Base-by-base conservation (phyloP, 2,113 vertebrate species). In the Oreotrochilus melanogaster region DNA sequence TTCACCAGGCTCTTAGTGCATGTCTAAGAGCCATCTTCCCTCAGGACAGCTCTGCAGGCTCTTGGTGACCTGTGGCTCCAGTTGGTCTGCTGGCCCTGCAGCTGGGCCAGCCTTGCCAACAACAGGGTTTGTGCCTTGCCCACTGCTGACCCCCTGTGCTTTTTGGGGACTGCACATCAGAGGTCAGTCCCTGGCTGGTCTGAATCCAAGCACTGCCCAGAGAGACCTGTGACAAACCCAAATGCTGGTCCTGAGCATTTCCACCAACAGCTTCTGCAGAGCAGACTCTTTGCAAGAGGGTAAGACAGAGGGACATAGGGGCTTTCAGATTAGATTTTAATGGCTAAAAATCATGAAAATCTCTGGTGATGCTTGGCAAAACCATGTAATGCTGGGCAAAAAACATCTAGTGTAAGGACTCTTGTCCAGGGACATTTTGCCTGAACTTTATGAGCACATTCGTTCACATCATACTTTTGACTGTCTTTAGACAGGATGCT, bases 111-210 rank as follows among this genome's bases (percentile, higher is more conserved):
- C 27, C 61, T 23, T 27, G 25, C 27, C 1, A 1, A 37, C 47
- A 56, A 45, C 7, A 93, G 11, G 31, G 56, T 42, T 24, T 27
- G 24, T 25, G 7, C 24, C 31, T 82, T 27, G 9, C 28, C 58
- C 48, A 10, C 25, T 27, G 31, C 15, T 7, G 2, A 27, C 10
- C 43, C 85, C 50, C 51, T 0, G 0, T 28, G 28, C 7, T 31
- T 89, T 72, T 23, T 10, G 14, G 25, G 42, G 58, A 4, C 35
- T 78, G 31, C 0, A 0, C 7, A 31, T 6, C 9, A 5, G 43
- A 58, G 7, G 7, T 5, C 4, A 1, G 45, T n/a, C 11, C 9
- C 22, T 1, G 0, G 6, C 3, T 48, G 53, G 37, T 11, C 12
- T 35, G 16, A 73, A 11, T 35, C n/a, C 37, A 37, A 21, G 23